These are phyloP conservation scores for Lepidurus arcticus DNA, from an alignment of 1,140 invertebrate genomes.

Conservation along the genomic window DNA sequence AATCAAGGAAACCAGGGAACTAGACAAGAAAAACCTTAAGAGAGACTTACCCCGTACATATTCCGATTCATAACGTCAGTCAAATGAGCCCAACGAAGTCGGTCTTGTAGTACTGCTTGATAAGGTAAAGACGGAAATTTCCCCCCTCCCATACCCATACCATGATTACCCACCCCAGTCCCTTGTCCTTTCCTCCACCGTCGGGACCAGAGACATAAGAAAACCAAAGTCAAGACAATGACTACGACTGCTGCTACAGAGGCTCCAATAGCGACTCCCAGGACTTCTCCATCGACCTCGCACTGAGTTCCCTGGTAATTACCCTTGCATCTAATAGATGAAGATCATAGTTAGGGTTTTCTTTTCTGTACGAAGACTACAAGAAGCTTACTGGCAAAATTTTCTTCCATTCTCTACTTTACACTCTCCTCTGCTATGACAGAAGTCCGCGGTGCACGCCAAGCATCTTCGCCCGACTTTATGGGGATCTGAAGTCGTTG, in stretches of 20 bases:
- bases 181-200: constrained; percentile 75
- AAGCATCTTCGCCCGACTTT: constrained; percentile 66
- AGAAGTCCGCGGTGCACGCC: constrained; percentile 65
- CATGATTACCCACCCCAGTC: constrained; percentile 51
- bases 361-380: not conserved
- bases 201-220: constrained; percentile 84
- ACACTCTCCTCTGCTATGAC: constrained; percentile 73
- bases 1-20: constrained; percentile 8
- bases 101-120: constrained; percentile 59
- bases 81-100: constrained; percentile 75
- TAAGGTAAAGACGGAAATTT: constrained; percentile 55
- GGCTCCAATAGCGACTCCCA: constrained; percentile 82
- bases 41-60: constrained; percentile 58
- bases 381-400: constrained; percentile 63
- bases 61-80: constrained; percentile 70
- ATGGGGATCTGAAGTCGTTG: constrained; percentile 55
- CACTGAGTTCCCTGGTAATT: constrained; percentile 82
- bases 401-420: constrained; percentile 66
- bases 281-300: constrained; percentile 83
- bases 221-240: constrained; percentile 76
- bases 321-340: constrained; percentile 60
- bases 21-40: not conserved
- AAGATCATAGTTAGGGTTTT: constrained; percentile 12
- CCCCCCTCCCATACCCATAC: constrained; percentile 49
- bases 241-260: constrained; percentile 80